Base-by-base conservation (phyloP, 1,140 invertebrate genomes). In the Papilio polytes region DNA sequence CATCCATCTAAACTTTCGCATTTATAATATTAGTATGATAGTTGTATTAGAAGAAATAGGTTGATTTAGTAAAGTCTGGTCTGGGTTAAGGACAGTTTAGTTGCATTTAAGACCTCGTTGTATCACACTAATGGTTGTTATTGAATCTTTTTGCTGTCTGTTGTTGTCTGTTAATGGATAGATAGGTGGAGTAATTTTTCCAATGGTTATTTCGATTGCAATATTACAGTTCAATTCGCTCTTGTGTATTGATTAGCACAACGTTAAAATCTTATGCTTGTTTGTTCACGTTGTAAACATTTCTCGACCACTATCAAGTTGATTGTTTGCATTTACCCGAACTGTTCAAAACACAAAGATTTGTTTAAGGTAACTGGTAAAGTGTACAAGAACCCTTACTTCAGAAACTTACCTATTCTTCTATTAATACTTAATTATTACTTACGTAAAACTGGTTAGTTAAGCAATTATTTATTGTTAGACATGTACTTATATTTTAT, bases 251-350 rank as follows among this genome's bases (percentile, higher is more conserved):
- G 63, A 70, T 70, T 70, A 70, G 26, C 22, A 36, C 63, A 70
- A 31, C 26, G 63, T 70, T 70, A 70, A 31, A 70, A 31, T 70
- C 63, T 70, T 78, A 72, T 84, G 82, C 79, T 82, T 70, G 26
- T 81, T 82, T 82, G 78, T 81, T 72, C 79, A 81, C 82, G 86
- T 85, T 88, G 88, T 87, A 86, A 83, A 80, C 82, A 86, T 88
- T 89, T 85, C 81, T 83, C 26, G 74, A 80, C 84, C 80, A 81
- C 82, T 66, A 51, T 51, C 46, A 26, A 76, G 74, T 51, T 51
- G 73, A 46, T 74, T 76, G 22, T 76, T 51, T 76, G 74, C 48
- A 10, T 48, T 76, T 53, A 76, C 9, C 22, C 22, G 74, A 53
- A 26, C 74, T 76, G 48, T 51, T 48, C 22, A 18, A 51, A 51